phyloP scores from a whole-genome alignment of 2,113 vertebrate species.

The Pseudorasbora parva region DNA sequence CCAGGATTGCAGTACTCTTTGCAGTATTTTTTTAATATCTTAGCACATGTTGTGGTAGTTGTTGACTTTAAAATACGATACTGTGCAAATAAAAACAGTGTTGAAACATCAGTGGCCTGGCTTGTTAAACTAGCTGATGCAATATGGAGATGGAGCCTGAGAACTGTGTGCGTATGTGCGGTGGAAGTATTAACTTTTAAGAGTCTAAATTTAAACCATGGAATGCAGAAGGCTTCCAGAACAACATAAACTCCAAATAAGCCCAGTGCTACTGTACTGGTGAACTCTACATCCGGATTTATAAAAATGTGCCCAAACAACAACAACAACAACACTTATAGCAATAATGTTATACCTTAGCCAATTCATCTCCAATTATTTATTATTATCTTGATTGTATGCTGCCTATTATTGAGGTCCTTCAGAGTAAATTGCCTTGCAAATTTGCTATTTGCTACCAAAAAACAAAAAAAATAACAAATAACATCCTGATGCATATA shows the following conservation, averaged over 20 bases:
- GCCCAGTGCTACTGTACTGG: conserved; percentile 56
- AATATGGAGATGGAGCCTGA: conserved; percentile 65
- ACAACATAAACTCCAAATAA: conserved; percentile 80
- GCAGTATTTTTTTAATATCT: conserved; percentile 21
- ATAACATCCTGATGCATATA: background rate
- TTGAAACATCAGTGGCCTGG: conserved; percentile 66
- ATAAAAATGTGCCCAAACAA: conserved; percentile 26
- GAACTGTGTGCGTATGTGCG: conserved; percentile 67
- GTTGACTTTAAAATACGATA: conserved; percentile 60
- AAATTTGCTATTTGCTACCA: background rate
- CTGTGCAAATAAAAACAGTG: conserved; percentile 72
- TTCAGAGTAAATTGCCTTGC: background rate
- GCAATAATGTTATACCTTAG: background rate
- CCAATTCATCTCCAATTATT: background rate
- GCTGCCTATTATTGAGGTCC: background rate
- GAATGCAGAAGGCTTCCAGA: conserved; percentile 75
- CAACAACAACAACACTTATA: background rate
- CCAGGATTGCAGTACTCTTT: background rate
- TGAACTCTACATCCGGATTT: conserved; percentile 51
- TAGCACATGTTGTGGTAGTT: conserved; percentile 48
- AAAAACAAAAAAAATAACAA: background rate
- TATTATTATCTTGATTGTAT: background rate
- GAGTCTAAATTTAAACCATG: conserved; percentile 80
- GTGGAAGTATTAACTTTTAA: conserved; percentile 79
- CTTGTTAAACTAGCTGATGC: conserved; percentile 60